Conservation (phyloP, 2,113 vertebrate genomes). For the Drymodes brunneopygia region DNA sequence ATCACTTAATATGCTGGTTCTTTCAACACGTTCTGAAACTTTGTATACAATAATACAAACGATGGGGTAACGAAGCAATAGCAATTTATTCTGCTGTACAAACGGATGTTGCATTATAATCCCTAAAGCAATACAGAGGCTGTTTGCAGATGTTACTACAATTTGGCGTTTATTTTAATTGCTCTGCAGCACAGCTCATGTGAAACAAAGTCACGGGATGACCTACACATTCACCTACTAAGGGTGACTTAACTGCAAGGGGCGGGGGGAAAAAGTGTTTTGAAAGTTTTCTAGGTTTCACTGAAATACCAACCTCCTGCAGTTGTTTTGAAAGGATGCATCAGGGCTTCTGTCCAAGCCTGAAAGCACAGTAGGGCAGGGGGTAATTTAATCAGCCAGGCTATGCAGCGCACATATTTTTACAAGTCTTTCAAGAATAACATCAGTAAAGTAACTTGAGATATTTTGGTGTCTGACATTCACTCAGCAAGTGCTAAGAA, state of each 20-base stretch:
- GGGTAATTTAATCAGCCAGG: constrained; percentile 41
- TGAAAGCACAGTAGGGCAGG: background rate
- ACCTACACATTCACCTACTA: background rate
- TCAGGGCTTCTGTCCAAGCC: background rate
- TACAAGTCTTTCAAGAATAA: constrained; percentile 36
- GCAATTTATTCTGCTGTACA: constrained; percentile 59
- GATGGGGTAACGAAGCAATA: constrained; percentile 57
- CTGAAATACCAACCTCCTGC: background rate
- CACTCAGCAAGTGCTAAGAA: constrained; percentile 46
- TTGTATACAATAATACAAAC: constrained; percentile 60
- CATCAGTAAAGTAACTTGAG: constrained; percentile 53
- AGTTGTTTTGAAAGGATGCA: background rate
- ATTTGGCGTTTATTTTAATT: constrained; percentile 45
- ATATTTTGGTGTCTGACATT: constrained; percentile 46
- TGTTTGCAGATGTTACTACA: constrained; percentile 47
- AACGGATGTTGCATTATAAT: constrained; percentile 67
- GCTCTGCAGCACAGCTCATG: background rate
- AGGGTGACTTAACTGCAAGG: background rate
- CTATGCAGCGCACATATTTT: background rate
- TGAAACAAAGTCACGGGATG: constrained; percentile 35
- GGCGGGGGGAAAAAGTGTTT: background rate
- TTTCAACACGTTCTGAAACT: constrained; percentile 63
- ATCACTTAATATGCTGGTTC: constrained; percentile 58
- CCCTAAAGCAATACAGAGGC: constrained; percentile 47
- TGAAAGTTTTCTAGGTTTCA: constrained; percentile 3